Evolutionary conservation across 2,888 invertebrate genomes (phyloP).

Genomic region (Eucera pruinosa): DNA sequence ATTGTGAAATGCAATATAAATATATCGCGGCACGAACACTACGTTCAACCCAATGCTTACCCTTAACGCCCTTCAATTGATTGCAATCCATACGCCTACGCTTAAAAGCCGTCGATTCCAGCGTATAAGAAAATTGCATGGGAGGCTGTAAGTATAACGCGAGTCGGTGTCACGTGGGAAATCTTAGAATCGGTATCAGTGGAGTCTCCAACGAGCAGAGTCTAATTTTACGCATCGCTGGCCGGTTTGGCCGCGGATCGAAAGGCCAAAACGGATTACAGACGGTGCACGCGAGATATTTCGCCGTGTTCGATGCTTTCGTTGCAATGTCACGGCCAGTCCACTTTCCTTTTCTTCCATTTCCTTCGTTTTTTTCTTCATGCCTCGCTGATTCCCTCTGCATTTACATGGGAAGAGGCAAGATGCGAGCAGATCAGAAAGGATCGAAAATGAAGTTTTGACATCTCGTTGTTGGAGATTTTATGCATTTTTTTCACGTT

Average conservation of each 20-base stretch:
- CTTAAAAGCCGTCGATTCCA: too few species aligned
- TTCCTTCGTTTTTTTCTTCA: background rate
- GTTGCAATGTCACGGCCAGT: constrained; percentile 43
- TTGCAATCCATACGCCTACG: too few species aligned
- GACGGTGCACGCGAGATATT: constrained; percentile 18
- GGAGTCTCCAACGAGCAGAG: constrained; percentile 45
- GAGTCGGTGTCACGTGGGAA: constrained; percentile 64
- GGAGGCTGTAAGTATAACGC: constrained; percentile 32
- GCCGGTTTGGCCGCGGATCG: constrained; percentile 18
- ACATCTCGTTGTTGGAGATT: background rate
- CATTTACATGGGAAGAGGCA: constrained; percentile 4
- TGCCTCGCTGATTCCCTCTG: constrained; percentile 14
- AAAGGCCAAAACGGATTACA: constrained; percentile 45
- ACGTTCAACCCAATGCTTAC: too few species aligned
- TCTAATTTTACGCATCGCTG: constrained; percentile 69
- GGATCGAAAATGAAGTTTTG: background rate
- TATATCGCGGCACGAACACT: too few species aligned
- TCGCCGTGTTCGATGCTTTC: constrained; percentile 39
- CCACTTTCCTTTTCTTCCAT: background rate
- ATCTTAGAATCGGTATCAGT: constrained; percentile 61
- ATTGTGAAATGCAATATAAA: too few species aligned
- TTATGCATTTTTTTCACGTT: background rate
- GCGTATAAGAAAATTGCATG: constrained; percentile 52
- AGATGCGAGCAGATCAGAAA: too few species aligned
- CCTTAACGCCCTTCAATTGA: too few species aligned